Base-by-base conservation (phyloP, 2,797 vertebrate species). In the Arctocebus calabarensis region DNA sequence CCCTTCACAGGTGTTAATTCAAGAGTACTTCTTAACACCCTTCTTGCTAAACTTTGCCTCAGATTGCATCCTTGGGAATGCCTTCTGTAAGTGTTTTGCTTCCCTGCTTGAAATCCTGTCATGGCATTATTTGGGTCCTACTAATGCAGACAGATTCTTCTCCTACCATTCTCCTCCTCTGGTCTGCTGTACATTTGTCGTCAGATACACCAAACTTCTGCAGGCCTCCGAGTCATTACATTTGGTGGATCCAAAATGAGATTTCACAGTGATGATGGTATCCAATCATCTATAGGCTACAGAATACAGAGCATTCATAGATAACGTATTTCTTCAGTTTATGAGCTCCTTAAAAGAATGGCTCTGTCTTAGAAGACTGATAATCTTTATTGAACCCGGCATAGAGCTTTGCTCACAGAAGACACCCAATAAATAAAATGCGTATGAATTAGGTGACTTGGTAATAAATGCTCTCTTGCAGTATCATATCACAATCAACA, bases 391-490 rank as follows among this genome's bases (percentile, higher is more conserved):
- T 62, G 55, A 1, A 75, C 4, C 27, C 77, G 45, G 40, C 14
- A 88, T 27, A 78, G 17, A 94, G n/a, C 9, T 62, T 68, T 61
- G 9, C 27, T 95, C 62, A 79, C 45, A 91, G 92, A 78, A 20
- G 70, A 68, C 3, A 57, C 19, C 37, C 74, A 66, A 68, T 43
- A 68, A 84, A 85, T 45, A 45, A 87, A 64, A 75, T 52, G 19
- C 79, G 3, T 57, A 14, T 68, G 27, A 73, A 73, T 66, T 84
- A 71, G 32, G 22, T 73, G 40, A 73, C 32, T 88, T 87, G 52
- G 52, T 64, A 97, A 87, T 81, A 90, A 94, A 81, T 57, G 40
- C 16, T 86, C 62, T 81, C 43, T 7, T 43, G 25, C 9, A 81
- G 16, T 25, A 84, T 29, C n/a, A 88, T 70, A 37, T 74, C 14